phyloP scores from a whole-genome alignment of 2,113 vertebrate species.

The Elaphurus davidianus region DNA sequence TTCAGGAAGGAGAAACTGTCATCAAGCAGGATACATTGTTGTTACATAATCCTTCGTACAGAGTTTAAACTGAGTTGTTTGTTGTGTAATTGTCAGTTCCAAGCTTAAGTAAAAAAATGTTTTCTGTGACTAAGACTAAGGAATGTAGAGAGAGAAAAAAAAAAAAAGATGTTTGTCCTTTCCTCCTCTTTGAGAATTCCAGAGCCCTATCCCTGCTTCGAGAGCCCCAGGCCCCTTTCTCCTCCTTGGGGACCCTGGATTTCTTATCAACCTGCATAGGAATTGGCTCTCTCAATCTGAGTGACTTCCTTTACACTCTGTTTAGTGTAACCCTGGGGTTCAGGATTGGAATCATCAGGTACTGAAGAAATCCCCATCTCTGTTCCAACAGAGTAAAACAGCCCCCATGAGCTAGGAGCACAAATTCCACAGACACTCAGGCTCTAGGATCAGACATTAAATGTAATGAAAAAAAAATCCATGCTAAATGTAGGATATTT shows the following conservation, averaged over 20 bases:
- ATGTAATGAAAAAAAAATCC: not conserved
- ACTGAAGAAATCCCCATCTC: not conserved
- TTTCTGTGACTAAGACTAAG: not conserved
- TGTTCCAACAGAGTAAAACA: not conserved
- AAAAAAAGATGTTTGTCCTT: not conserved
- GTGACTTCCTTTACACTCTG: not conserved
- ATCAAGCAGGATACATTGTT: not conserved
- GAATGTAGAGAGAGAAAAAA: not conserved
- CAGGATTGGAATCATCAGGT: not conserved
- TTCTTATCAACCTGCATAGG: not conserved
- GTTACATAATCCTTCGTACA: not conserved
- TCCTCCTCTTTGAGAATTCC: not conserved
- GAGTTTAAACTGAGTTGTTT: not conserved
- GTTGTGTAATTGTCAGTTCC: not conserved
- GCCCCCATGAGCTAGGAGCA: not conserved
- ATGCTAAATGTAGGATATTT: not conserved
- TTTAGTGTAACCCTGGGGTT: not conserved
- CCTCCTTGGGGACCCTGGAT: not conserved
- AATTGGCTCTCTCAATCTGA: not conserved
- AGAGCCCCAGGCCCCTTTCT: not conserved
- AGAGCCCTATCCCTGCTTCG: not conserved
- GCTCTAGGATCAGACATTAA: not conserved
- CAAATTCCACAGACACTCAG: not conserved
- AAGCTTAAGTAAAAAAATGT: not conserved
- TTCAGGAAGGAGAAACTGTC: not conserved